A percentile compares a stretch with the other conserved stretches of the same genome.
phyloP scores from a whole-genome alignment of 1,140 invertebrate species.

The Trichoplusia ni region DNA sequence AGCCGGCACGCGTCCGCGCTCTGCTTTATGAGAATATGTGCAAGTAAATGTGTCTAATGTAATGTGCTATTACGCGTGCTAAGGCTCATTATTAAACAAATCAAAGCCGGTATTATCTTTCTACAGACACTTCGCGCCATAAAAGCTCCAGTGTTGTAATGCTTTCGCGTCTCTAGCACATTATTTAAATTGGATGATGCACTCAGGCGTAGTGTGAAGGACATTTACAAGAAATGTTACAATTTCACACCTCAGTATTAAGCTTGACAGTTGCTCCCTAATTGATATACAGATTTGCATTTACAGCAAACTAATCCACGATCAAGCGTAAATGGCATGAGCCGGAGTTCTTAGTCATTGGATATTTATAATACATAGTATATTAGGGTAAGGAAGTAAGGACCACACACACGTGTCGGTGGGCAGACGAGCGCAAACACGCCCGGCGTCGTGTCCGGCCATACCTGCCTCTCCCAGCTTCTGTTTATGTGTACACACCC shows the following conservation, averaged over 20 bases:
- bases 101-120: slow-evolving; percentile 47
- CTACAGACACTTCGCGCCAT: slow-evolving; percentile 37
- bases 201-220: slow-evolving; percentile 49
- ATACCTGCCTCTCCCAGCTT: slow-evolving; percentile 47
- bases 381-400: too few relatives aligned
- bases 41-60: slow-evolving; percentile 69
- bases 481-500: slow-evolving; percentile 56
- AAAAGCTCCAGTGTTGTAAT: slow-evolving; percentile 50
- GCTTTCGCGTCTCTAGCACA: slow-evolving; percentile 46
- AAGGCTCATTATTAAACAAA: slow-evolving; percentile 50
- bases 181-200: slow-evolving; percentile 74
- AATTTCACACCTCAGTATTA: slow-evolving; percentile 41
- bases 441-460: slow-evolving; percentile 55
- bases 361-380: slow-evolving; percentile 39
- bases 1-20: slow-evolving; percentile 62
- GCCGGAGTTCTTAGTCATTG: slow-evolving; percentile 1
- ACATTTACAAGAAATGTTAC: slow-evolving; percentile 30
- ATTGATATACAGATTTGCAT: slow-evolving; percentile 18
- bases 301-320: not conserved
- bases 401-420: slow-evolving; percentile 68
- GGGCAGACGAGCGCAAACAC: slow-evolving; percentile 66
- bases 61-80: slow-evolving; percentile 61
- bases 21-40: slow-evolving; percentile 51
- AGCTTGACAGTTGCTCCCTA: slow-evolving; percentile 25
- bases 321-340: slow-evolving; percentile 12